Conservation (phyloP, 2,888 invertebrate genomes). For the Odontocolon sp. region DNA sequence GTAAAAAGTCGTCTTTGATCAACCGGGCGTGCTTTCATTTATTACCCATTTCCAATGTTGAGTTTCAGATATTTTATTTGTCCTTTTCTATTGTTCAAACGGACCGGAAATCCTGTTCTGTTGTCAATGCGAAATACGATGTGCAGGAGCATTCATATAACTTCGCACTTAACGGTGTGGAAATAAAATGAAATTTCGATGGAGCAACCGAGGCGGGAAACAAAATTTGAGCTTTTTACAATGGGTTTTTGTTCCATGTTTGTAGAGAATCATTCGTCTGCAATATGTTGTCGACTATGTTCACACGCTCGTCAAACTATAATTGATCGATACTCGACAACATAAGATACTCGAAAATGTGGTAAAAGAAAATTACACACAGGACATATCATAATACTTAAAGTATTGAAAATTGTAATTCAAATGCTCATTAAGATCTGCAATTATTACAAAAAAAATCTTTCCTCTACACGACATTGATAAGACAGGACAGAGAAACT, state of each 20-base stretch:
- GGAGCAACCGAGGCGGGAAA: background rate
- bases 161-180: too few species aligned
- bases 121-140: slow-evolving; percentile 11
- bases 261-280: background rate
- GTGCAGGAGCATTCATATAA: slow-evolving; percentile 13
- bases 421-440: too few species aligned
- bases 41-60: slow-evolving; percentile 17
- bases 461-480: too few species aligned
- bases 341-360: too few species aligned
- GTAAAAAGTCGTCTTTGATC: slow-evolving; percentile 45
- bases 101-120: slow-evolving; percentile 36
- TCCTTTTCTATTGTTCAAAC: slow-evolving; percentile 32
- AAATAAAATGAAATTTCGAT: slow-evolving; percentile 18
- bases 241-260: background rate
- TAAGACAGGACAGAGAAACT: too few species aligned
- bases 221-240: background rate
- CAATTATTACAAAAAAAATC: too few species aligned
- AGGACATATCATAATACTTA: too few species aligned
- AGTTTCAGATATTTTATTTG: slow-evolving; percentile 21
- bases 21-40: slow-evolving; percentile 28
- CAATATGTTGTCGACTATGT: too few species aligned
- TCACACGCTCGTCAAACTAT: too few species aligned
- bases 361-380: too few species aligned
- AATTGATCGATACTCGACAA: too few species aligned
- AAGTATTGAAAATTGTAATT: too few species aligned